These are phyloP conservation scores for Lepidothrix coronata DNA, from an alignment of 2,113 vertebrate genomes.

Conservation along the genomic window DNA sequence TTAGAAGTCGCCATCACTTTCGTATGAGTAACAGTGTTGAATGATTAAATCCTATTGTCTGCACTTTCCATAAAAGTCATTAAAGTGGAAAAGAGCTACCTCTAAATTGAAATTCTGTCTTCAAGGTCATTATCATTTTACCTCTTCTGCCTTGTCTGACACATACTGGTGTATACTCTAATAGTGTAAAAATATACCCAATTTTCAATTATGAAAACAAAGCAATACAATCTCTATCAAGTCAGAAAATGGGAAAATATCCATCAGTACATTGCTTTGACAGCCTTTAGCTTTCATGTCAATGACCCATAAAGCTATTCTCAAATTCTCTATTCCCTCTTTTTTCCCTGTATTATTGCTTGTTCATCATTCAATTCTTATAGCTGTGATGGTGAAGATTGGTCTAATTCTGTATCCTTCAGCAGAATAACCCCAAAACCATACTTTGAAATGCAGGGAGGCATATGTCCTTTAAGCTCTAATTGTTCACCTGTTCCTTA, in stretches of 20 bases:
- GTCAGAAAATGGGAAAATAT: not conserved
- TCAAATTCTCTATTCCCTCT: not conserved
- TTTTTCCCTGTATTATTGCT: not conserved
- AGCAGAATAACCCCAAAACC: not conserved
- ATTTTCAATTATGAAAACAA: conserved; percentile 18
- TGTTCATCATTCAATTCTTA: not conserved
- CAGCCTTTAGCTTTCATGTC: not conserved
- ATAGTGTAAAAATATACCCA: not conserved
- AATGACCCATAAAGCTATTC: not conserved
- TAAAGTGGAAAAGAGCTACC: conserved; percentile 24
- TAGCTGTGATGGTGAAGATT: not conserved
- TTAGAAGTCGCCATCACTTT: not conserved
- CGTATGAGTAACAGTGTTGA: not conserved
- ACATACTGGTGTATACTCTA: not conserved
- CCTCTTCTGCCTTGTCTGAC: not conserved
- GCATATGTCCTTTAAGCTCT: not conserved
- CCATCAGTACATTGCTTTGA: not conserved
- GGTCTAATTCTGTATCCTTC: not conserved
- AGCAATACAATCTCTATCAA: not conserved
- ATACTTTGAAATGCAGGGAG: not conserved
- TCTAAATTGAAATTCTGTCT: conserved; percentile 31
- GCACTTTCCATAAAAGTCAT: conserved; percentile 25
- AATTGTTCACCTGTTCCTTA: not conserved
- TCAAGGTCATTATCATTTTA: conserved; percentile 38
- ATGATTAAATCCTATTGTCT: conserved; percentile 26